Conservation (phyloP, 1,140 invertebrate genomes). For the Camponotus pennsylvanicus region DNA sequence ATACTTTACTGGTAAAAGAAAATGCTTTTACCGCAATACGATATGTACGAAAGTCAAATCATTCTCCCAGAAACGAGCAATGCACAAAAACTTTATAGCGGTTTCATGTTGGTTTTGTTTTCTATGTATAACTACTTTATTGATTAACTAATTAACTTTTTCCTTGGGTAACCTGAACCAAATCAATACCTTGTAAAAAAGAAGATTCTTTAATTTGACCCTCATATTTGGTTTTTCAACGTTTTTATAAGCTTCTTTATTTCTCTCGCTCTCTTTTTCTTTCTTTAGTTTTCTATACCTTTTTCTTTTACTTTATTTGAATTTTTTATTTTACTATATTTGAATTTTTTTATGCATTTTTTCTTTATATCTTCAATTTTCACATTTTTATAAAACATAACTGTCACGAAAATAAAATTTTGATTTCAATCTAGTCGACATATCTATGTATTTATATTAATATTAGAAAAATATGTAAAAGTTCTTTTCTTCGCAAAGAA, state of each 20-base stretch:
- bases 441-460: neutral
- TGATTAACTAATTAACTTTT: neutral
- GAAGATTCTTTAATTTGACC: no score
- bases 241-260: no score
- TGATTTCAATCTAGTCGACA: neutral
- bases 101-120: neutral
- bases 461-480: neutral
- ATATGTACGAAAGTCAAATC: neutral
- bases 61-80: neutral
- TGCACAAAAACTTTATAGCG: neutral
- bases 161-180: neutral
- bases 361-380: neutral
- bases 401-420: neutral
- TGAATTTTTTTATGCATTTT: neutral
- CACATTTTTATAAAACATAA: neutral
- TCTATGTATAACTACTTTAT: no score
- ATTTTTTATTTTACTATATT: neutral
- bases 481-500: neutral
- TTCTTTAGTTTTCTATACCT: neutral
- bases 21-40: conserved; percentile 3
- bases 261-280: neutral
- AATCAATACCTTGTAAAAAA: neutral
- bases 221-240: no score
- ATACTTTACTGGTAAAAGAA: neutral
- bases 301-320: neutral